Percentiles rank a stretch among this genome's conserved stretches.
Conservation (phyloP, 2,113 vertebrate genomes). For the Uria lomvia region DNA sequence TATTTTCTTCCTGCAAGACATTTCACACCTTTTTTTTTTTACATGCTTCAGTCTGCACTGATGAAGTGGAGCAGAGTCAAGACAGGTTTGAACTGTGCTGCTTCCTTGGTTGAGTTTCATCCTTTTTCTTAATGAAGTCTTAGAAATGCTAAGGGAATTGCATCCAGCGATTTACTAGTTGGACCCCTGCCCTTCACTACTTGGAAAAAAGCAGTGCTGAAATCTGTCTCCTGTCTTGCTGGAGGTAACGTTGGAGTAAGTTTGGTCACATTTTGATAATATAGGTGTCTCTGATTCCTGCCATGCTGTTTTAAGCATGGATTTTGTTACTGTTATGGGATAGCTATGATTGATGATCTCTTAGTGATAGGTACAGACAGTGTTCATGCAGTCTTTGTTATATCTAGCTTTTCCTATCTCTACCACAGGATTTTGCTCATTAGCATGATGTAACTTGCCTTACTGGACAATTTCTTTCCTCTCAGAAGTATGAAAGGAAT, state of each 20-base stretch:
- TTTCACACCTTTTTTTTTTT: not conserved
- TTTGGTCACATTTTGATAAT: conserved; percentile 17
- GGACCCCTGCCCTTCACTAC: not conserved
- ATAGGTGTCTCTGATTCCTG: conserved; percentile 4
- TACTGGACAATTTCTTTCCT: not conserved
- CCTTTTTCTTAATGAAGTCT: not conserved
- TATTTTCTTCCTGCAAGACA: not conserved
- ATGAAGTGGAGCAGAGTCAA: not conserved
- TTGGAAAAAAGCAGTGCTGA: not conserved
- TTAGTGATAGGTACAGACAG: not conserved
- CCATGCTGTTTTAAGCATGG: not conserved
- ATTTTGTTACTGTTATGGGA: not conserved
- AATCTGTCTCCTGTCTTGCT: not conserved
- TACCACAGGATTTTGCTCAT: not conserved
- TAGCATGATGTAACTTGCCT: not conserved
- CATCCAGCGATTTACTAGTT: not conserved
- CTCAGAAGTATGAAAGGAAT: not conserved
- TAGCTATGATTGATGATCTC: not conserved
- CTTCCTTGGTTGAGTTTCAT: not conserved
- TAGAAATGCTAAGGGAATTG: not conserved
- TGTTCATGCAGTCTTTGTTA: not conserved
- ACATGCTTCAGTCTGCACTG: not conserved
- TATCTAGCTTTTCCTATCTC: not conserved
- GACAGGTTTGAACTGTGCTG: not conserved
- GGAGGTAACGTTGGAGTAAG: not conserved